phyloP scores from a whole-genome alignment of 2,113 vertebrate species.

The Callocephalon fimbriatum region DNA sequence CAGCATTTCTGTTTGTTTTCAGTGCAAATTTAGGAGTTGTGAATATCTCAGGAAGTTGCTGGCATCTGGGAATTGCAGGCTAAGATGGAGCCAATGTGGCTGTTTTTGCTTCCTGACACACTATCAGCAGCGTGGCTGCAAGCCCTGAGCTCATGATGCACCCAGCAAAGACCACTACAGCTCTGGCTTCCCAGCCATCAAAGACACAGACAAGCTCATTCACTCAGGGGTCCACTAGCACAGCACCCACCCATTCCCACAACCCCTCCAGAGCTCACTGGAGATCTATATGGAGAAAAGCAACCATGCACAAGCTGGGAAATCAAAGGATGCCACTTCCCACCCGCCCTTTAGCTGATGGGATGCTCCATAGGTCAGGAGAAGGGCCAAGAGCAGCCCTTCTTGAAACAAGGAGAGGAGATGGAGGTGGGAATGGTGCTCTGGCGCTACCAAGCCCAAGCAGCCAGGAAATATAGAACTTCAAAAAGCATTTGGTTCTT shows the following conservation, averaged over 20 bases:
- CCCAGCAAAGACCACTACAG: neutral
- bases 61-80: neutral
- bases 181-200: neutral
- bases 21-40: neutral
- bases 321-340: neutral
- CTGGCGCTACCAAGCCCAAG: neutral
- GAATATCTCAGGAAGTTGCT: slow-evolving; percentile 10
- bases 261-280: neutral
- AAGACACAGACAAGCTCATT: accelerated
- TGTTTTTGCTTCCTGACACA: neutral
- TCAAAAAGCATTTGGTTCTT: neutral
- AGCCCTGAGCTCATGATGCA: neutral
- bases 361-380: neutral
- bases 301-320: no score
- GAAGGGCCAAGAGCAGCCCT: neutral
- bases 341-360: neutral
- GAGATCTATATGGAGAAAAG: neutral
- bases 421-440: neutral
- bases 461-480: neutral
- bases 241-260: accelerated
- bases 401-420: neutral
- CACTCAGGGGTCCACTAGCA: neutral
- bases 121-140: accelerated
- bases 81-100: neutral
- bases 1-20: neutral